Conservation (phyloP, 2,888 invertebrate species). For the Leptopterna dolabrata region DNA sequence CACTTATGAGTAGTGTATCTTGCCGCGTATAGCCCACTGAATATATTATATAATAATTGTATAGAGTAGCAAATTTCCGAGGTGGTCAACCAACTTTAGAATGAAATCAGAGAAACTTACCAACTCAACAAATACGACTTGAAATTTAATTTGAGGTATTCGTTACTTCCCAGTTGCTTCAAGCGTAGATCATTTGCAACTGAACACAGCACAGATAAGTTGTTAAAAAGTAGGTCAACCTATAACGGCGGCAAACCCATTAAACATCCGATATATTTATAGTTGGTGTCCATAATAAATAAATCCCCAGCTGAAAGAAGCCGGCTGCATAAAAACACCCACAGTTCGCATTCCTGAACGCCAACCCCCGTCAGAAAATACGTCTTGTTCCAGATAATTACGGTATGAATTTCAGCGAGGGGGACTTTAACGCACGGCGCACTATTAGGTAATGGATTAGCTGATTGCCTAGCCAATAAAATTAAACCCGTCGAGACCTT, state of each 20-base stretch:
- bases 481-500: neutral
- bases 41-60: no score
- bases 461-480: neutral
- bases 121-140: no score
- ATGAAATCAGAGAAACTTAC: no score
- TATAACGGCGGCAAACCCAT: neutral
- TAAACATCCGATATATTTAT: neutral
- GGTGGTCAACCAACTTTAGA: no score
- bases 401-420: neutral
- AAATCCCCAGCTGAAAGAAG: neutral
- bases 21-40: no score
- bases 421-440: neutral
- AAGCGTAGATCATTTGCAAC: no score
- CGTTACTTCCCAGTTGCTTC: no score
- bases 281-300: neutral
- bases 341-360: neutral
- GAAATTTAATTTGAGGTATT: no score
- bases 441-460: neutral
- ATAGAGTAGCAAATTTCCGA: no score
- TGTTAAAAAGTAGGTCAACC: neutral
- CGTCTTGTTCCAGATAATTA: neutral
- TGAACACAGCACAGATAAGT: no score
- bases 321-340: neutral
- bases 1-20: no score
- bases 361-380: neutral